Evolutionary conservation across 2,888 invertebrate species (phyloP), one percentile per base, ranked within the genome.

Genomic region (Heliconius charithonia): DNA sequence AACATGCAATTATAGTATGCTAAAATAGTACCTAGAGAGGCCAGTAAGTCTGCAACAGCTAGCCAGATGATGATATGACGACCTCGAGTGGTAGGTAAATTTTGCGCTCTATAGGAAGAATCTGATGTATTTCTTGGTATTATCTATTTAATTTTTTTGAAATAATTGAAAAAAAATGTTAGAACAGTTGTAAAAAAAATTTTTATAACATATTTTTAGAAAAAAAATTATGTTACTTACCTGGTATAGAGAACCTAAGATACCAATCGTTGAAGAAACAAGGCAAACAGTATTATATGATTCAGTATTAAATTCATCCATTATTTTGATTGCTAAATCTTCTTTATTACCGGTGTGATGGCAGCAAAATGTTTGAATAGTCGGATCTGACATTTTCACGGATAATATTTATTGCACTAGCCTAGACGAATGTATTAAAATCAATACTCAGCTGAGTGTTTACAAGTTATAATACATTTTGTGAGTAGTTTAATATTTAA

Each of bases 331-430:
- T 37, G 97, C 96, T 87, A 96, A 95, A 85, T 97, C 96, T 81
- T 96, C 95, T 79, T 95, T 95, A 86, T 96, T 96, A 25, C 95
- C 96, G 76, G 96, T 95, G 84, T 96, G 96, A 87, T 97, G 97
- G 87, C 98, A 98, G 89, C 97, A 97, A 89, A 97, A 97, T 22
- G 97, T 97, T 95, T 98, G 97, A 85, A 97, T 97, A 65, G 97
- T 97, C 76, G 98, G 97, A 91, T 97, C 97, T 59, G 97, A 97
- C 97, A 97, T 97, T 81, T 79, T 80, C 25, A 59, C 41, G 16
- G 25, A 74, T n/a, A 32, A 32, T 56, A 13, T 67, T 25, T 25
- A 13, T 69, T 69, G 25, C 41, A 41, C 41, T 41, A 16, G 69
- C 25, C 6, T 69, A 41, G n/a, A 29, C 41, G 41, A 41, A 41